A percentile compares a stretch with the other conserved stretches of the same genome.
phyloP scores from a whole-genome alignment of 2,113 vertebrate genomes.

The Leucosticte australis region DNA sequence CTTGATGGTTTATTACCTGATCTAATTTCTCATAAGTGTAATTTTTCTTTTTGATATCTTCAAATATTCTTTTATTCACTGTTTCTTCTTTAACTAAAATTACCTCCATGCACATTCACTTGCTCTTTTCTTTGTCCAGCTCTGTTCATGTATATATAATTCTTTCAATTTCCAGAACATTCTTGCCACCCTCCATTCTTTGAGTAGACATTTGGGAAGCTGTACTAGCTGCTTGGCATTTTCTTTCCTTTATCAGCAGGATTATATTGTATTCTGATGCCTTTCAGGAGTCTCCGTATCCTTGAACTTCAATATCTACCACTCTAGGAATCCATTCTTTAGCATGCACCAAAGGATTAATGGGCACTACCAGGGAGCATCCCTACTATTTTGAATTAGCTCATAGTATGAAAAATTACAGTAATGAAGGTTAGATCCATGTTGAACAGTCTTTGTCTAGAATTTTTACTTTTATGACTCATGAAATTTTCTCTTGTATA shows the following conservation, averaged over 20 bases:
- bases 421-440: background rate
- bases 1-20: background rate
- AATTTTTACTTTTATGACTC: background rate
- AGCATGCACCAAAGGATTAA: background rate
- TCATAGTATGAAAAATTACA: background rate
- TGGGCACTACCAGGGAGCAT: background rate
- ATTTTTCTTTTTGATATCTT: background rate
- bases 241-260: slow-evolving; percentile 15
- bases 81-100: background rate
- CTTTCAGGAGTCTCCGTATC: background rate
- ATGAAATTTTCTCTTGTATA: background rate
- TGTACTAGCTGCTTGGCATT: background rate
- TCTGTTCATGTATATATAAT: background rate
- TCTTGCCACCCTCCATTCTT: background rate
- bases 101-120: background rate
- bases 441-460: background rate
- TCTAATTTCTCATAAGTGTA: background rate
- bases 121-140: background rate
- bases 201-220: background rate
- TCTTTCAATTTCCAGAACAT: background rate
- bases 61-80: background rate
- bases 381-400: background rate
- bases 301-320: background rate
- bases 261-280: background rate
- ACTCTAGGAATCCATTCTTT: background rate